These are phyloP conservation scores for Amphimedon queenslandica DNA, from an alignment of 37 sponge, comb jelly and placozoan genomes.

Conservation along the genomic window DNA sequence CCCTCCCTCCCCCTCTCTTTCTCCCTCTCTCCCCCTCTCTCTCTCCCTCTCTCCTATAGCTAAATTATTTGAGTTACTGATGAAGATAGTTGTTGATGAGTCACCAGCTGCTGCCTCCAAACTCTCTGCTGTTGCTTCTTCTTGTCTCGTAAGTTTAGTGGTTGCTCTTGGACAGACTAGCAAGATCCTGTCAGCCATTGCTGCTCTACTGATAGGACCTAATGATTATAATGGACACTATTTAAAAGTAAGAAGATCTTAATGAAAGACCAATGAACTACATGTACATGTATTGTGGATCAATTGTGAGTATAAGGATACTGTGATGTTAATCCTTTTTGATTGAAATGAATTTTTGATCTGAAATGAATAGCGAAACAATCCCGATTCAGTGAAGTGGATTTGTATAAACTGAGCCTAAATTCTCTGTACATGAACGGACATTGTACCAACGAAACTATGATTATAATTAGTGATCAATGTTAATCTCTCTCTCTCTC, in stretches of 20 bases:
- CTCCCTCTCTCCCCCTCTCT: background rate
- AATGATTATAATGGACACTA: too few species aligned
- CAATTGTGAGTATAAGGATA: too few species aligned
- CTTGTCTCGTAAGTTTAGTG: constrained; percentile 80
- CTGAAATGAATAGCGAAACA: too few species aligned
- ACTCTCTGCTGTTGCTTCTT: constrained; percentile 64
- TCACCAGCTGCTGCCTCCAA: background rate
- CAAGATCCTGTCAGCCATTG: constrained; percentile 67
- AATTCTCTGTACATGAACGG: too few species aligned
- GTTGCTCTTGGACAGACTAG: constrained; percentile 79
- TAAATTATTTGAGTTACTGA: constrained; percentile 75
- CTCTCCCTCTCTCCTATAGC: constrained; percentile 35
- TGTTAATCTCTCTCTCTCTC: background rate
- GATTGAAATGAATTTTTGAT: too few species aligned
- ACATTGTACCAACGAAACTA: too few species aligned
- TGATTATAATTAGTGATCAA: background rate
- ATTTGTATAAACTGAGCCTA: too few species aligned
- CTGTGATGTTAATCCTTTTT: too few species aligned
- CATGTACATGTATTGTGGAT: too few species aligned
- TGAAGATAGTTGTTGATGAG: constrained; percentile 61
- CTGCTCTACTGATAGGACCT: constrained; percentile 55
- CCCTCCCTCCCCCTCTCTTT: constrained; percentile 14
- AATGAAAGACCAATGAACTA: too few species aligned
- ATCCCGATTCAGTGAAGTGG: too few species aligned
- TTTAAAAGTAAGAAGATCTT: too few species aligned